These are phyloP conservation scores for Enteromius radiatus DNA, from an alignment of 2,797 vertebrate genomes.

Conservation along the genomic window DNA sequence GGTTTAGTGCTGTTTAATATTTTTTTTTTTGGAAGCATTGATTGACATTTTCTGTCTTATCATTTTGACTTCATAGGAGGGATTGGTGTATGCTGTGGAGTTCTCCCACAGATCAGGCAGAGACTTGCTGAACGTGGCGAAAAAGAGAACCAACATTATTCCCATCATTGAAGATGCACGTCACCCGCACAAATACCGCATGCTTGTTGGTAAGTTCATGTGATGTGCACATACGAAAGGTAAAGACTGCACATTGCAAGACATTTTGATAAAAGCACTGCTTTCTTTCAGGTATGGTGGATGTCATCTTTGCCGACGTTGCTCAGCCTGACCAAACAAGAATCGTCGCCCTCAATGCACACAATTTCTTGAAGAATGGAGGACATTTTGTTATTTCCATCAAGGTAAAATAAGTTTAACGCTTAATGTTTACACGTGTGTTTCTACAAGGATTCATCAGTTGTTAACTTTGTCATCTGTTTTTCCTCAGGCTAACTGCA, in stretches of 20 bases:
- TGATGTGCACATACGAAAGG: not conserved
- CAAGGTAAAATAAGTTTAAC: conserved; percentile 77
- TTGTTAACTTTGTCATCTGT: not conserved
- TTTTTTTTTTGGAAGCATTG: not conserved
- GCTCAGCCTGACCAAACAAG: conserved; percentile 94
- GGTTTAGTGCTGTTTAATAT: not conserved
- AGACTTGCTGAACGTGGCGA: conserved; percentile 92
- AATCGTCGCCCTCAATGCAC: conserved; percentile 92
- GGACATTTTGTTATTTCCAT: conserved; percentile 96
- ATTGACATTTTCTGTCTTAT: not conserved
- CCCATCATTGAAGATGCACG: conserved; percentile 93
- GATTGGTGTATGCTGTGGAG: conserved; percentile 93
- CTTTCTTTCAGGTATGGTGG: conserved; percentile 86
- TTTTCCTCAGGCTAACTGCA: conserved; percentile 86
- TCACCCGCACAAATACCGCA: conserved; percentile 94
- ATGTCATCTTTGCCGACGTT: conserved; percentile 94
- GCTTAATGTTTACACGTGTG: not conserved
- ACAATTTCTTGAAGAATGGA: conserved; percentile 91
- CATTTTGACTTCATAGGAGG: conserved; percentile 82
- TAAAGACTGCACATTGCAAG: too few relatives aligned
- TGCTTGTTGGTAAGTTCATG: conserved; percentile 85
- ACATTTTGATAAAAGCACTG: not conserved
- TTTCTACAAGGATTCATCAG: not conserved
- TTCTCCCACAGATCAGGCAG: conserved; percentile 94
- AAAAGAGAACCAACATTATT: conserved; percentile 94